These are phyloP conservation scores for Archaeoteleia sp. DNA, from an alignment of 2,888 invertebrate genomes.

Conservation along the genomic window DNA sequence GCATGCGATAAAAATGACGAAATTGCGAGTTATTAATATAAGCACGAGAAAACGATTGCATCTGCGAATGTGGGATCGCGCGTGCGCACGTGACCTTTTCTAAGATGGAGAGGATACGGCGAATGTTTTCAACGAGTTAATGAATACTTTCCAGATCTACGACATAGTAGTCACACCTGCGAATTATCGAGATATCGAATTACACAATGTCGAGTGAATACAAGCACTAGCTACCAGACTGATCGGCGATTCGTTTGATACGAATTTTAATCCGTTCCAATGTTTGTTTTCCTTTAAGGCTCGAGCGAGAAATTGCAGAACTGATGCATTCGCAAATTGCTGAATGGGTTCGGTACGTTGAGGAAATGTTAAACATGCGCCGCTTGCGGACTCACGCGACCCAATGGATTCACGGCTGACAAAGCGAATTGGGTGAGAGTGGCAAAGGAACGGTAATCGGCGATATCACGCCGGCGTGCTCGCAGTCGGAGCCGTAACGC, in stretches of 20 bases:
- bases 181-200: constrained; percentile 55
- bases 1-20: constrained; percentile 54
- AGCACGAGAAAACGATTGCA: constrained; percentile 54
- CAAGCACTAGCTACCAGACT: constrained; percentile 51
- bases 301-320: too few relatives aligned
- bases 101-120: constrained; percentile 50
- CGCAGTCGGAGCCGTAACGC: constrained; percentile 53
- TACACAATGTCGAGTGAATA: constrained; percentile 53
- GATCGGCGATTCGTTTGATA: constrained; percentile 43
- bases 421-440: constrained; percentile 49
- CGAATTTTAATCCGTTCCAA: constrained; percentile 36
- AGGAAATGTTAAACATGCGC: too few relatives aligned
- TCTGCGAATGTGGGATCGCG: constrained; percentile 52
- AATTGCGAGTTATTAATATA: constrained; percentile 55
- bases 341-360: too few relatives aligned
- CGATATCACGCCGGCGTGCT: constrained; percentile 46
- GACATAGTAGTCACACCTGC: constrained; percentile 56
- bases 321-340: too few relatives aligned
- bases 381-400: constrained; percentile 39
- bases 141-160: constrained; percentile 56
- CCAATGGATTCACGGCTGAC: constrained; percentile 42
- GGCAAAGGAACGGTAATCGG: constrained; percentile 44
- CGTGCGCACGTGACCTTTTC: constrained; percentile 55
- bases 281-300: too few relatives aligned
- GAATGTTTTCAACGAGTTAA: constrained; percentile 55